Base-by-base conservation (phyloP, 1,140 invertebrate species). In the Galleria mellonella region DNA sequence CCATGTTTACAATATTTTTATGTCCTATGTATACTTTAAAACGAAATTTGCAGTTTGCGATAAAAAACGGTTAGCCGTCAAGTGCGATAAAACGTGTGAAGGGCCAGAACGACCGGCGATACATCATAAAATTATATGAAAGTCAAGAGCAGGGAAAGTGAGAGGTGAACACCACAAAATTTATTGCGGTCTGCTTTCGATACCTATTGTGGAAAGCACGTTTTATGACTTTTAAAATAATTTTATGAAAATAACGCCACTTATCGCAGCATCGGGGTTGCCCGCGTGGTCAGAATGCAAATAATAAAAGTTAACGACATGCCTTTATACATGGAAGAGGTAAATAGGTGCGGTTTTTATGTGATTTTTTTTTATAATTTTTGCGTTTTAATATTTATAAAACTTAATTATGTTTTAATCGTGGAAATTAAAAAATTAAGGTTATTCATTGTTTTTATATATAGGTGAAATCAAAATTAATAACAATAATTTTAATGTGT, bases 121-220 rank as follows among this genome's bases (percentile, higher is more conserved):
- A 84, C 65, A 82, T 84, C 77, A 82, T 82, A 81, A 83, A 81
- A 77, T 85, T 85, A 85, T 81, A 83, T 83, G 72, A 85, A 83
- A 85, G 78, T 81, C 78, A 81, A 82, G 69, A 68, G 76, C 76
- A 78, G 74, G 66, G 68, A 68, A 72, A 72, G 71, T 71, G 70
- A 71, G 64, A 74, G 70, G 77, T 76, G 75, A 74, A 75, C 68
- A 63, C 44, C 55, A 48, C 38, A 36, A 59, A 72, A 83, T 82
- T 85, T 85, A 85, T 83, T 66, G 73, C 70, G 67, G 76, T 63
- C 70, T 83, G 82, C 63, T 73, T 68, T 75, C 64, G 76, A 85
- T 78, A 73, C 68, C 70, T 72, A 76, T 85, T 85, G 81, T 83
- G 60, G 48, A 71, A 59, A 68, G 49, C 56, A 47, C 48, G 56